Percentiles rank a stretch among this genome's conserved stretches.
Conservation (phyloP, 2,797 vertebrate species). For the Gadopsis marmoratus region DNA sequence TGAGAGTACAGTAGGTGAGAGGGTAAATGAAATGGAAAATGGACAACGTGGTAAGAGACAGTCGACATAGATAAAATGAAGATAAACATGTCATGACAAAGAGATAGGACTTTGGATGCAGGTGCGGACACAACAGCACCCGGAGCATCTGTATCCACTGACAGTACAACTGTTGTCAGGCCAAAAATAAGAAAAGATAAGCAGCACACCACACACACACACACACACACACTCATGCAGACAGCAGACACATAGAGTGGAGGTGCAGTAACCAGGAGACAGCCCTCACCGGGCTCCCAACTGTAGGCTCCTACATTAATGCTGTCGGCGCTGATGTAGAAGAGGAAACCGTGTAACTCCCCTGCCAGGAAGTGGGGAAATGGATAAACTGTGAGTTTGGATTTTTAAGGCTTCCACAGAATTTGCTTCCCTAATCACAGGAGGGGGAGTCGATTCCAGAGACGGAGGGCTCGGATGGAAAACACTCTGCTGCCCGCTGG, state of each 20-base stretch:
- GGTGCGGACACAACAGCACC: constrained; percentile 11
- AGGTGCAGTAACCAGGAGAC: constrained; percentile 41
- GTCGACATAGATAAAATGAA: background rate
- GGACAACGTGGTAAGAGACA: background rate
- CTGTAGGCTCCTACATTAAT: constrained; percentile 48
- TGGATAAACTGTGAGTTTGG: constrained; percentile 63
- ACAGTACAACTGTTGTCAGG: constrained; percentile 26
- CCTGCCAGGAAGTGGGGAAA: constrained; percentile 62
- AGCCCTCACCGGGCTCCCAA: constrained; percentile 38
- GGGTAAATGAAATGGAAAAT: background rate
- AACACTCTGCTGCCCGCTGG: constrained; percentile 50
- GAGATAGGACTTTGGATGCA: constrained; percentile 8
- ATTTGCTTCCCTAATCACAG: constrained; percentile 67
- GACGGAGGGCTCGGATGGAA: constrained; percentile 35
- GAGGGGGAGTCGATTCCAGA: constrained; percentile 51
- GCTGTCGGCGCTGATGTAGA: constrained; percentile 36
- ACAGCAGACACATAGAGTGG: constrained; percentile 18
- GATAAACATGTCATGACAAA: background rate
- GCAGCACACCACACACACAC: constrained; percentile 5
- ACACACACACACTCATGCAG: constrained; percentile 22
- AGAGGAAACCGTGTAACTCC: constrained; percentile 52
- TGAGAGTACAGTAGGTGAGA: background rate
- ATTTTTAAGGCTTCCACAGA: constrained; percentile 63
- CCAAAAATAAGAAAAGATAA: constrained; percentile 35
- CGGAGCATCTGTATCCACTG: constrained; percentile 37